These are phyloP conservation scores for Leptopilina boulardi DNA, from an alignment of 1,140 invertebrate genomes.

Conservation along the genomic window DNA sequence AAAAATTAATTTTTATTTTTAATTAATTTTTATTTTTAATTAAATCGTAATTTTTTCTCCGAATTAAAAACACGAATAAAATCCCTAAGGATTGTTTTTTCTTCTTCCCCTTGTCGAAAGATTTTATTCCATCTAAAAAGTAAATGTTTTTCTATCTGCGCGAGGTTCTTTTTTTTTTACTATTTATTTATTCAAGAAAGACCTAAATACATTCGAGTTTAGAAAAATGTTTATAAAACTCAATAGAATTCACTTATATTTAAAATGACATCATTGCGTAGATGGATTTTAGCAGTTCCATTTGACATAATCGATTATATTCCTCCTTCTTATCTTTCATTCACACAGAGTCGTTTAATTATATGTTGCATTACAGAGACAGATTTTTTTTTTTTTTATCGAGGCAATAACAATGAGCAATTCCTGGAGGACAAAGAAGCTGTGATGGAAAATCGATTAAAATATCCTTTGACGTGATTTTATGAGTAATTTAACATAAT, in stretches of 20 bases:
- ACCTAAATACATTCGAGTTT: not conserved
- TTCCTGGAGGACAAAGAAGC: not conserved
- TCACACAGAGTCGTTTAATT: not conserved
- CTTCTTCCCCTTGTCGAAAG: too few relatives aligned
- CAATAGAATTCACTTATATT: not conserved
- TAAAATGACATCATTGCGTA: not conserved
- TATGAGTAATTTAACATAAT: not conserved
- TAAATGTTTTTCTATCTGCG: too few relatives aligned
- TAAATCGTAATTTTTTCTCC: too few relatives aligned
- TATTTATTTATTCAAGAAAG: not conserved
- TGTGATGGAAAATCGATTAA: constrained; percentile 12
- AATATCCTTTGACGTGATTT: not conserved
- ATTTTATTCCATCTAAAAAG: too few relatives aligned
- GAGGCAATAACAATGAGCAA: constrained; percentile 20
- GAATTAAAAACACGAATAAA: too few relatives aligned
- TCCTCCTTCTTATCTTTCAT: not conserved
- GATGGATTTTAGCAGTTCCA: not conserved
- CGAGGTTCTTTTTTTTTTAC: not conserved
- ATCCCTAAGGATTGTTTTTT: too few relatives aligned
- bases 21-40: too few relatives aligned
- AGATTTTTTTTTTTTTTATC: not conserved
- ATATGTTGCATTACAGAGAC: not conserved
- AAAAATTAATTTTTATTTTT: too few relatives aligned
- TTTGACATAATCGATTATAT: constrained; percentile 26
- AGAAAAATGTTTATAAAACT: not conserved